Conservation (phyloP, 2,888 invertebrate species). For the Hydropsyche betteni region DNA sequence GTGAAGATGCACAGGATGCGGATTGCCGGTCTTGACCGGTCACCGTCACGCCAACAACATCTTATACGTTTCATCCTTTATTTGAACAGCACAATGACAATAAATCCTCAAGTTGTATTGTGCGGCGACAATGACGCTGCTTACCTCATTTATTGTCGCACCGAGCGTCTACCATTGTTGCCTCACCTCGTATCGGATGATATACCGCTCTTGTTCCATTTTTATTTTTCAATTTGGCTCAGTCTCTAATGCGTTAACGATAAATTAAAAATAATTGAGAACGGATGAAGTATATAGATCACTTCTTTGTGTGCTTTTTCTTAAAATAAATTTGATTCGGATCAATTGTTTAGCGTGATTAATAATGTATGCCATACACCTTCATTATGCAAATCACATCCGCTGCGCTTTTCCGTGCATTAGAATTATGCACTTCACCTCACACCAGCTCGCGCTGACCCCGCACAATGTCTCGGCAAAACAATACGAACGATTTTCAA, state of each 20-base stretch:
- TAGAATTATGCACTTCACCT: conserved; percentile 33
- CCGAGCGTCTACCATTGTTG: conserved; percentile 23
- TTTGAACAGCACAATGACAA: conserved; percentile 30
- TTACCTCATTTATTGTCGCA: conserved; percentile 35
- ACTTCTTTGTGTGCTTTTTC: too few species aligned
- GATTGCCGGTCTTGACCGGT: conserved; percentile 29
- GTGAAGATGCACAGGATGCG: conserved; percentile 30
- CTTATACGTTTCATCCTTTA: conserved; percentile 25
- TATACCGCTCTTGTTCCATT: conserved; percentile 9
- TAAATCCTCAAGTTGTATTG: conserved; percentile 35
- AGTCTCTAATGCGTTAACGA: too few species aligned
- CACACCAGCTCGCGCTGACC: conserved; percentile 14
- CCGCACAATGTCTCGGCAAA: background rate
- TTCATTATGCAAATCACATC: conserved; percentile 25
- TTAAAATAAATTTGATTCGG: too few species aligned
- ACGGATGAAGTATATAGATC: too few species aligned
- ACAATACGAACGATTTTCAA: too few species aligned
- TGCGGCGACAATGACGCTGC: conserved; percentile 27
- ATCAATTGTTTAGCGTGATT: too few species aligned
- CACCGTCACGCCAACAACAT: conserved; percentile 29
- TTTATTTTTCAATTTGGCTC: too few species aligned
- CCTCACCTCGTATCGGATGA: conserved; percentile 9
- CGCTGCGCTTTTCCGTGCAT: background rate
- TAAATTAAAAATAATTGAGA: too few species aligned
- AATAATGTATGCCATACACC: too few species aligned